phyloP scores from a whole-genome alignment of 2,888 invertebrate species.

The Oscheius sp. region DNA sequence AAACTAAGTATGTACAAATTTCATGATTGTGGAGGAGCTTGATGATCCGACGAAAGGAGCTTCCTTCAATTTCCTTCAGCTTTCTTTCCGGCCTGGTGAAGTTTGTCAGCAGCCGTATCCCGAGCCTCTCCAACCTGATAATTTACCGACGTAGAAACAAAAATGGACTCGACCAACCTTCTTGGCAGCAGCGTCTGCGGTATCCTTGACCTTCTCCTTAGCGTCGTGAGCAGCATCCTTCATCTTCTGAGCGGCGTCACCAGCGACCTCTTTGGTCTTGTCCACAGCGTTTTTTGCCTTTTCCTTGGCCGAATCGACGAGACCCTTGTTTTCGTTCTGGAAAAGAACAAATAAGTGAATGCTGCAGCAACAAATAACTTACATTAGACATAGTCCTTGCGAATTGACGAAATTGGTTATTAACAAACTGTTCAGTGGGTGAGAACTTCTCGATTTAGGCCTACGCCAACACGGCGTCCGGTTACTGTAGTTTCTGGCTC shows the following conservation, averaged over 20 bases:
- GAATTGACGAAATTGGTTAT: neutral
- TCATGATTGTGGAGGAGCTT: no score
- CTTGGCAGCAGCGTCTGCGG: conserved; percentile 4
- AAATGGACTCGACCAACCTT: neutral
- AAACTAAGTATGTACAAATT: no score
- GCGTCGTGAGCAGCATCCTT: conserved; percentile 20
- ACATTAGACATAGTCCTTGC: neutral
- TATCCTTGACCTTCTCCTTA: neutral
- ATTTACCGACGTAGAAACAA: neutral
- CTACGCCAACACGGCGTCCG: no score
- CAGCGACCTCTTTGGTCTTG: conserved; percentile 26
- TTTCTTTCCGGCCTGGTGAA: neutral
- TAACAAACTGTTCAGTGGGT: no score
- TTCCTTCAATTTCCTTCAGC: conserved; percentile 12
- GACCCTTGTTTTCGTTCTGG: no score
- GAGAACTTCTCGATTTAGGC: no score
- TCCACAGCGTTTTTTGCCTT: conserved; percentile 1
- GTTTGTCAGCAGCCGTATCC: conserved; percentile 12
- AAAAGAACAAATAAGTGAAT: no score
- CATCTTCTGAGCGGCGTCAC: neutral
- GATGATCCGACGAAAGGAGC: no score
- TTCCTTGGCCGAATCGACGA: no score
- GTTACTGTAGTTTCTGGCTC: no score
- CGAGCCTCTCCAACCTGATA: neutral
- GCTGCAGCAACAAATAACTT: neutral